Evolutionary conservation across 2,113 vertebrate genomes (phyloP), one percentile per base, ranked within the genome.

Genomic region (Rhinolophus ferrumequinum): DNA sequence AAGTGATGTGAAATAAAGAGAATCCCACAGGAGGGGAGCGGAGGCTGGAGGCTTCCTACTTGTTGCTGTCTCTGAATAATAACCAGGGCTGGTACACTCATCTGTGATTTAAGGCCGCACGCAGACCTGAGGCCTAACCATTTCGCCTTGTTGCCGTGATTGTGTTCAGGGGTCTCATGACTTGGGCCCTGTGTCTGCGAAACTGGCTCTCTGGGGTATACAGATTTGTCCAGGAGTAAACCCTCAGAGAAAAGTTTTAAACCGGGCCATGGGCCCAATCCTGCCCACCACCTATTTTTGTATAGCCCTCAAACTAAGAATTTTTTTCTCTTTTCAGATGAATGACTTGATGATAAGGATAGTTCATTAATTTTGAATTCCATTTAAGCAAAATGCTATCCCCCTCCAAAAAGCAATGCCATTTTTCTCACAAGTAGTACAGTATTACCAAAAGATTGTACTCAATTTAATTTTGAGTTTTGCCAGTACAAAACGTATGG

Each of bases 391-490:
- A 87, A 94, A 73, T 80, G 33, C 35, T 81, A 5, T 33, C 1
- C 67, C 30, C 44, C 15, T 8, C 15, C 56, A 9, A 60, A 56
- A 13, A 10, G 50, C 2, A 80, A 72, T 60, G 28, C 60, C 5
- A 30, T 89, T 73, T 47, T 94, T 86, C 35, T 67, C 64, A 24
- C 54, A 16, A 54, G 41, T 73, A 67, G 58, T 66, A 44, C 38
- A 38, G 2, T 69, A 33, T 69, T 24, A 58, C 44, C 5, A 80
- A 84, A 93, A 64, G 19, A 62, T 28, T 94, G 2, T 54, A 33
- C n/a, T 81, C 80, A 70, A 2, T 90, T 89, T 95, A 58, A 70
- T 83, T 92, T 89, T 91, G 38, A 87, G 76, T 94, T 35, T n/a
- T 38, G 22, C 62, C 35, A 35, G 26, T 54, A 67, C 38, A 70